Evolutionary conservation across 2,888 invertebrate species (phyloP).

Genomic region (Orthosia incerta): DNA sequence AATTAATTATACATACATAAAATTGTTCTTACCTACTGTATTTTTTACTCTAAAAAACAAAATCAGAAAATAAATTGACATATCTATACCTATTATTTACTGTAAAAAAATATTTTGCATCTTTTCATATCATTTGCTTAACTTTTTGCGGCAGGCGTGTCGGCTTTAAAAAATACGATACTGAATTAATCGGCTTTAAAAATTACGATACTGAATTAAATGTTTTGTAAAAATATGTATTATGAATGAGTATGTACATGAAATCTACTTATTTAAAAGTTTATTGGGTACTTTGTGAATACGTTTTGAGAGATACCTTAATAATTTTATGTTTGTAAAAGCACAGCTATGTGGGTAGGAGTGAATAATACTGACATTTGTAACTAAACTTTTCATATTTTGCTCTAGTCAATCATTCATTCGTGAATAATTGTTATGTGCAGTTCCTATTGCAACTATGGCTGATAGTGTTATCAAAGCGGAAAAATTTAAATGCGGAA

Average conservation of each 20-base stretch:
- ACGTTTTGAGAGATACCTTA: background rate
- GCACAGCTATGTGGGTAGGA: constrained; percentile 17
- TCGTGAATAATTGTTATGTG: constrained; percentile 28
- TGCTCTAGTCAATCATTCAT: constrained; percentile 36
- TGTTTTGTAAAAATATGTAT: background rate
- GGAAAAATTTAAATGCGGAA: constrained; percentile 39
- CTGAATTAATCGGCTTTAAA: too few relatives aligned
- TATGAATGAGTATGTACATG: background rate
- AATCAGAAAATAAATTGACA: background rate
- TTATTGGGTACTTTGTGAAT: constrained; percentile 1
- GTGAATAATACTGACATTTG: constrained; percentile 34
- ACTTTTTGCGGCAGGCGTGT: constrained; percentile 1
- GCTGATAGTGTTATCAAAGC: constrained; percentile 45
- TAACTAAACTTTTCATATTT: constrained; percentile 37
- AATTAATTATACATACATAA: too few relatives aligned
- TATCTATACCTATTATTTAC: too few relatives aligned
- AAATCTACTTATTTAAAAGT: background rate
- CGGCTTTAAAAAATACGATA: too few relatives aligned
- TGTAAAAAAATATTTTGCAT: background rate
- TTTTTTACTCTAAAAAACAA: too few relatives aligned
- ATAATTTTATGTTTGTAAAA: constrained; percentile 29
- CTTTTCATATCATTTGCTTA: constrained; percentile 9
- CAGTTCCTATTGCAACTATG: constrained; percentile 30
- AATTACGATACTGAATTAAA: background rate
- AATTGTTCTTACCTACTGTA: too few relatives aligned